These are phyloP conservation scores for Centrocercus urophasianus DNA, from an alignment of 2,113 vertebrate species.

Conservation along the genomic window DNA sequence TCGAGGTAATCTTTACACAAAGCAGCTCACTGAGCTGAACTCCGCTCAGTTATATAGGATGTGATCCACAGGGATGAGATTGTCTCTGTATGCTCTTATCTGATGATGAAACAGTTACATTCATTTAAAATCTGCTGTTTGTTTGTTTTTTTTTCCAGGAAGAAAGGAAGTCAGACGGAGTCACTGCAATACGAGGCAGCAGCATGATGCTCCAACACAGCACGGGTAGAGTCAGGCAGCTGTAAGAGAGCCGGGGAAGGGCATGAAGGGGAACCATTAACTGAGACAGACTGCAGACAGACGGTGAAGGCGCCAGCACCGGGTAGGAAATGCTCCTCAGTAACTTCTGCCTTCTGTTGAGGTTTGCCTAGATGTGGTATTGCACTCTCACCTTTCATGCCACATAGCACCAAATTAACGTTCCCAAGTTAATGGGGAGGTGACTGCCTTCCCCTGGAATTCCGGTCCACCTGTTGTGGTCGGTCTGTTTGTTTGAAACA, in stretches of 20 bases:
- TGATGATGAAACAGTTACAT: neutral
- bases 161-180: neutral
- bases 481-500: neutral
- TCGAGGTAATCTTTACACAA: neutral
- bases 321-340: neutral
- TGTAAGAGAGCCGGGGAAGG: neutral
- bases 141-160: neutral
- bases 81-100: neutral
- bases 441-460: neutral
- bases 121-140: neutral
- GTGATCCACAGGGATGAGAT: rapidly evolving
- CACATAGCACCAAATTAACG: neutral
- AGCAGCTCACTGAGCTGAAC: neutral
- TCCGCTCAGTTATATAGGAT: neutral
- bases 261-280: neutral
- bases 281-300: neutral
- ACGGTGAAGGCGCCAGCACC: neutral
- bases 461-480: neutral
- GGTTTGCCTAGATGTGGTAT: neutral
- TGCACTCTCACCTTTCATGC: rapidly evolving
- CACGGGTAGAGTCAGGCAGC: neutral
- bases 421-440: neutral
- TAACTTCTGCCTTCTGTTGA: neutral
- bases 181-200: neutral
- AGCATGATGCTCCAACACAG: neutral